Evolutionary conservation across 1,140 invertebrate species (phyloP).

Genomic region (Bombus turneri): DNA sequence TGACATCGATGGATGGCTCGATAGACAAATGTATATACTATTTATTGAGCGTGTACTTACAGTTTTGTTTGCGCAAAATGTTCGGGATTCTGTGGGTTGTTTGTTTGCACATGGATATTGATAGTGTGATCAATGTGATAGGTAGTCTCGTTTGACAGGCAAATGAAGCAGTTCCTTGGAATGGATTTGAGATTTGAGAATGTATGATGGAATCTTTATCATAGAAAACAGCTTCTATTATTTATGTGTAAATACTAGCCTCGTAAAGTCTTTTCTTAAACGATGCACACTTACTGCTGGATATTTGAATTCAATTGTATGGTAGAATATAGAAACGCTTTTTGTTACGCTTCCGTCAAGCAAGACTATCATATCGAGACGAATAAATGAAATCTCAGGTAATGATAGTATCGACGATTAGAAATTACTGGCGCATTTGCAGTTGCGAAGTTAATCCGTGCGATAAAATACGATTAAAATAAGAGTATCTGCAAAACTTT

Average conservation of each 20-base stretch:
- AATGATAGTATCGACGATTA: neutral
- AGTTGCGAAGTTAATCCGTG: neutral
- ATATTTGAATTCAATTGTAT: neutral
- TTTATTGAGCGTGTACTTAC: neutral
- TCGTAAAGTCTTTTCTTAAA: neutral
- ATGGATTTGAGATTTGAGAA: neutral
- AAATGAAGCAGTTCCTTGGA: neutral
- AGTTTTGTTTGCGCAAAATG: neutral
- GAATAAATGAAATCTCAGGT: neutral
- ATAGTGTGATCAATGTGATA: neutral
- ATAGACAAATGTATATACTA: neutral
- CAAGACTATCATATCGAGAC: neutral
- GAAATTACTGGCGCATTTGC: neutral
- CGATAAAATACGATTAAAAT: neutral
- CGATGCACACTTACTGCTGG: neutral
- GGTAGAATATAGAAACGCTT: neutral
- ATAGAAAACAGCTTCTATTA: neutral
- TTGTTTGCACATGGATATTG: neutral
- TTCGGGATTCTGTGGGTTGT: neutral
- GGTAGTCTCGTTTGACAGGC: neutral
- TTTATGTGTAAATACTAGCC: neutral
- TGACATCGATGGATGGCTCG: neutral
- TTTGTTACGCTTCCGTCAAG: too few species aligned
- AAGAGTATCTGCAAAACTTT: neutral
- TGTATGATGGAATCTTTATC: neutral